phyloP scores from a whole-genome alignment of 2,797 vertebrate species.

The Tragelaphus eurycerus region DNA sequence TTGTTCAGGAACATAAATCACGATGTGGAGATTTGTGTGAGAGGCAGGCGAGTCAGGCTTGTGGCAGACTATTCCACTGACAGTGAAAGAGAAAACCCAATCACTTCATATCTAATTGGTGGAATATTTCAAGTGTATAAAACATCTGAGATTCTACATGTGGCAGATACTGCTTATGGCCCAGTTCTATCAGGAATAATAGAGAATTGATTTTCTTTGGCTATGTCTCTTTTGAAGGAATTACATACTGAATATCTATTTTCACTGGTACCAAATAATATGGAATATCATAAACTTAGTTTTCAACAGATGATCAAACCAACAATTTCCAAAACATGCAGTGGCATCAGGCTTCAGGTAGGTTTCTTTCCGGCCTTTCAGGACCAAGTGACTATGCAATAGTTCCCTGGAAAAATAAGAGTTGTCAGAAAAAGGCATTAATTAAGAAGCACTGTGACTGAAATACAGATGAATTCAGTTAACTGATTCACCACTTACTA shows the following conservation, averaged over 20 bases:
- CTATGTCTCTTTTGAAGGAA: constrained; percentile 6
- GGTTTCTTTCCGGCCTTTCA: background rate
- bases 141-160: background rate
- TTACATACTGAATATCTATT: background rate
- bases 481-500: background rate
- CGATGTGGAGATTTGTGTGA: background rate
- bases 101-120: background rate
- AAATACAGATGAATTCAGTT: background rate
- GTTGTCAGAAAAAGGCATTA: background rate
- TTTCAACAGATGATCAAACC: background rate
- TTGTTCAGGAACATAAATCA: constrained; percentile 64
- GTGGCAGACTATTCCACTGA: background rate
- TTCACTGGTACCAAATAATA: background rate
- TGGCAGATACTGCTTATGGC: background rate
- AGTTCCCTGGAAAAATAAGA: constrained; percentile 1
- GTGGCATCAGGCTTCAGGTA: background rate
- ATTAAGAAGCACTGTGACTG: background rate
- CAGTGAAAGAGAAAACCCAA: background rate
- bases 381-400: background rate
- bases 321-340: background rate
- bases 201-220: background rate
- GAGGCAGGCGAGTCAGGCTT: constrained; percentile 4
- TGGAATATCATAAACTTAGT: background rate
- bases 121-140: constrained; percentile 1
- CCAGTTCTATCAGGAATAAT: constrained; percentile 11